Base-by-base conservation (phyloP, 23 tunicate species). In the Diplosoma virens region DNA sequence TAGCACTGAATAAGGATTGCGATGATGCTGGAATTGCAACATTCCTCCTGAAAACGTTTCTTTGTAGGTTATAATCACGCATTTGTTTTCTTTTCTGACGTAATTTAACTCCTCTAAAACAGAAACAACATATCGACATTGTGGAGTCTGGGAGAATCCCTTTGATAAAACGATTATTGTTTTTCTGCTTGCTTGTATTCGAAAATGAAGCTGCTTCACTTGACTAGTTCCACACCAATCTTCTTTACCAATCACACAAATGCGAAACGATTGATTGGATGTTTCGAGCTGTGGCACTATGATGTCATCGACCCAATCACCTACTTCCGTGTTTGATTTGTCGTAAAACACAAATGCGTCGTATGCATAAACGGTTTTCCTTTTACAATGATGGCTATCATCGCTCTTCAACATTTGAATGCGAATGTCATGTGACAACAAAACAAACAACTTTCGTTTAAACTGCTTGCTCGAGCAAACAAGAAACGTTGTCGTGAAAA, bases 121-220 rank as follows among this genome's bases (percentile, higher is more conserved):
- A 29, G 79, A 75, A n/a, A 75, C 14, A 3, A 75, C 79, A 24
- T 75, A 75, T 32, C 55, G 45, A 47, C 79, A 75, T 46, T 53
- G 45, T 1, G 66, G 5, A 29, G 37, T 53, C 18, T 26, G 2
- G 26, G 22, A 9, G n/a, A 75, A 75, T 9, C 32, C n/a, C 2
- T 30, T 46, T 17, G 66, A 30, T 17, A 75, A 20, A 75, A 75
- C 32, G 1, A 75, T 26, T 25, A 75, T 32, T 1, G 66, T 55
- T 75, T 75, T 75, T 14, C 66, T 29, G n/a, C 79, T 75, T 1
- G 79, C 35, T 52, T 54, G 32, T 66, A 75, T 75, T 2, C 79
- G 66, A n/a, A 75, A 24, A 30, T 53, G 79, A 23, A 75, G 66
- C 26, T 75, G 79, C 29, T 75, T 30, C 3, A 75, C 79, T 30